Base-by-base conservation (phyloP, 30 jellyfish, hydroid and myxozoan species). In the Catostylus mosaicus region DNA sequence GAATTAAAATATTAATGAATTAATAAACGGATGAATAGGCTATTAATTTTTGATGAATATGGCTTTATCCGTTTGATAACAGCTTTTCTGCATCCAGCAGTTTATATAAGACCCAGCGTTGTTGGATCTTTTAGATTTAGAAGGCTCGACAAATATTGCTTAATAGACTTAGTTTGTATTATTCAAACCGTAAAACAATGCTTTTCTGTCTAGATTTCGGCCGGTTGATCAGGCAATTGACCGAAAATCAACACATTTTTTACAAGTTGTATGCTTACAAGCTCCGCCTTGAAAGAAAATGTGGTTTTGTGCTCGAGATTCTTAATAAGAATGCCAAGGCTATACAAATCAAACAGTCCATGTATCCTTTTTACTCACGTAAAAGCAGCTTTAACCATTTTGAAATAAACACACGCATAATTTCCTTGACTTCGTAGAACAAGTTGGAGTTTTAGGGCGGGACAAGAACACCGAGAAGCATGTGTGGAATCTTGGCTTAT, bases 21-120 rank as follows among this genome's bases (percentile, higher is more conserved):
- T 59, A 59, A 59, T 26, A n/a, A 59, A 59, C 37, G 38, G 71
- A 59, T 59, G 71, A 59, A 27, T 27, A 18, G 18, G 38, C 38
- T 59, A 27, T 59, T 22, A 59, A 59, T 59, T 59, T 59, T 59
- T 59, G 18, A 59, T 59, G 71, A 59, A 59, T 59, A 27, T 59
- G 71, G 71, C 71, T 59, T n/a, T 59, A 59, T 59, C 26, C 71
- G n/a, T 59, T 23, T 59, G 71, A 3, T 59, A 59, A 27, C 71
- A 59, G 71, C 71, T 59, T 59, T 59, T 26, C 38, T 27, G 38
- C 71, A 8, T 59, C 71, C 36, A 59, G 71, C 38, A 59, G 71
- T 22, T 23, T 23, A 59, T 59, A 59, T 19, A 19, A 59, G 16
- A 22, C 24, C 71, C 4, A 59, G 19, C 37, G 36, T 9, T 59